Evolutionary conservation across 2,888 invertebrate species (phyloP), one percentile per base, ranked within the genome.

Genomic region (Eilema depressum): DNA sequence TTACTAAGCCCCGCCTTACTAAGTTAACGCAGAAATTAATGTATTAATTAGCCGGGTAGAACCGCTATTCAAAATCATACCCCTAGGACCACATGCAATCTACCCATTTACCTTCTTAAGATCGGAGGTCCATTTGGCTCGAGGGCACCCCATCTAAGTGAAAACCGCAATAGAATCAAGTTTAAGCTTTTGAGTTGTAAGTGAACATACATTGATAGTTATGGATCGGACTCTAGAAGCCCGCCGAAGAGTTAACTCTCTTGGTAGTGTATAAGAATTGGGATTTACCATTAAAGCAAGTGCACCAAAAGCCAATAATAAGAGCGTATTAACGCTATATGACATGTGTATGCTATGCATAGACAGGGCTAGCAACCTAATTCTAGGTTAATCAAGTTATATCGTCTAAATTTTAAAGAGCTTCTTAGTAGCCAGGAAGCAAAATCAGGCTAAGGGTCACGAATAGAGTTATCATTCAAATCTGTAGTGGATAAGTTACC

Each of bases 131-230:
- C 69, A 69, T 65, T 69, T 69, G 61, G 69, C 65, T 61, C 47
- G 65, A 69, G 57, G 69, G 65, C 26, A 61, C 30, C 61, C 61
- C 26, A 60, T 65, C 61, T 69, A 65, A 61, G 65, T 65, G 61
- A 28, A 69, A 65, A 53, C 69, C 69, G 65, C 65, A 69, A 69
- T 61, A 61, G 69, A 69, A 69, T 69, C 65, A 65, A 69, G 69
- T 65, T 69, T 65, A 65, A 65, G 64, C 65, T 65, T 69, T 53
- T 61, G 69, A 69, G 61, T 61, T 65, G 26, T 69, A 56, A 53
- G 33, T 30, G 53, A 60, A 64, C 25, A 25, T 69, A 64, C 8
- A 23, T 59, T 37, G 17, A 23, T 37, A 41, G 14, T 26, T 56
- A n/a, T 68, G 20, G 20, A 10, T 53, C 5, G 53, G 33, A 33